Conservation (phyloP, 1,140 invertebrate genomes). For the Drosophila navojoa region DNA sequence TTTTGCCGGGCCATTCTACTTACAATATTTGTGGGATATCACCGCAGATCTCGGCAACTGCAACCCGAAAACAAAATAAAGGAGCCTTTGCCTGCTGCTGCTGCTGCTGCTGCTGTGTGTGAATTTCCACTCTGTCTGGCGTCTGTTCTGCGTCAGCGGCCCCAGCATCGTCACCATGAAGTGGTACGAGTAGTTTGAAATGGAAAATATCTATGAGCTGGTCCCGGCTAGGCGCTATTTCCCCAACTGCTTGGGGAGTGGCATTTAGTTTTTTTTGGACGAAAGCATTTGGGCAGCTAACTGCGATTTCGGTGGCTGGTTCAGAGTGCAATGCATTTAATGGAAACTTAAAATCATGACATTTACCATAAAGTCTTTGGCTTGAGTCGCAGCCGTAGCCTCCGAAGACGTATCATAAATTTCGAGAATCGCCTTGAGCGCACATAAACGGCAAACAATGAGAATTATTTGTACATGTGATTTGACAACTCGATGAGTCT, state of each 20-base stretch:
- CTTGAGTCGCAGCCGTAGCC: slow-evolving; percentile 15
- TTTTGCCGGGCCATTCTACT: slow-evolving; percentile 70
- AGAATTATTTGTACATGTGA: slow-evolving; percentile 34
- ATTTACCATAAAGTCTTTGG: slow-evolving; percentile 57
- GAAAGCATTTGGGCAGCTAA: slow-evolving; percentile 58
- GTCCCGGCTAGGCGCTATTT: slow-evolving; percentile 29
- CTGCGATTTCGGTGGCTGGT: slow-evolving; percentile 64
- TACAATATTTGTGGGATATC: slow-evolving; percentile 80
- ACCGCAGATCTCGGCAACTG: slow-evolving; percentile 73
- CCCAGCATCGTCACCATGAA: slow-evolving; percentile 70
- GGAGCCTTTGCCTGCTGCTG: slow-evolving; percentile 39
- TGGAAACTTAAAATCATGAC: slow-evolving; percentile 75
- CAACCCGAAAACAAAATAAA: slow-evolving; percentile 51
- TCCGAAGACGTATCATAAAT: slow-evolving; percentile 58
- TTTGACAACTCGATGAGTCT: slow-evolving; percentile 19
- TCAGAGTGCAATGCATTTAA: slow-evolving; percentile 75
- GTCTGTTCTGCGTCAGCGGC: slow-evolving; percentile 68
- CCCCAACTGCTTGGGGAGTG: slow-evolving; percentile 54
- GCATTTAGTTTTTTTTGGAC: slow-evolving; percentile 47
- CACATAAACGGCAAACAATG: slow-evolving; percentile 45
- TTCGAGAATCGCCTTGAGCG: slow-evolving; percentile 41
- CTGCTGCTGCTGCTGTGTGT: slow-evolving; percentile 59
- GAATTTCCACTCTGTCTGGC: slow-evolving; percentile 73
- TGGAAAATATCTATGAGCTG: slow-evolving; percentile 71
- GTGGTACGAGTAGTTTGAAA: slow-evolving; percentile 58